Evolutionary conservation across 2,113 vertebrate species (phyloP), one percentile per base, ranked within the genome.

Genomic region (Onychorhynchus coronatus): DNA sequence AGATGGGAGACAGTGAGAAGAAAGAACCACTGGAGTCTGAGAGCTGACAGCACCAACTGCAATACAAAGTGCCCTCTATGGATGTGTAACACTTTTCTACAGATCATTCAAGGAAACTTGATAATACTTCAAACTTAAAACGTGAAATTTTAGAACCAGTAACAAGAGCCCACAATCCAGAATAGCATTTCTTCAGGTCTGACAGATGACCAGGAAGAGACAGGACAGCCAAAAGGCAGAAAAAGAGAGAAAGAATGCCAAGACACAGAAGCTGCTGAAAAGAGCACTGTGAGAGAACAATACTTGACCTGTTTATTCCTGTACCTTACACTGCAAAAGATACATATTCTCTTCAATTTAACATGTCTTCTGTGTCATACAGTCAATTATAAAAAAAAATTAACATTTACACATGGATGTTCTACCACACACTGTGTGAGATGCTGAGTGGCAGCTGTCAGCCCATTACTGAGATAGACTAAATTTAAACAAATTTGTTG

Each of bases 41-140:
- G 5, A 61, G 22, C n/a, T 17, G 19, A 70, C 17, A 82, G 28
- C 50, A 88, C 33, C 1, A 1, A 59, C 35, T 66, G 13, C 4
- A 15, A 62, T 27, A 14, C 9, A 0, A 3, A 55, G 16, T 12
- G 8, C 8, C 58, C 27, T n/a, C 16, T 0, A 0, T 9, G 8
- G 13, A 75, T 8, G 20, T 22, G 18, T n/a, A 41, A 81, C 41
- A 56, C 6, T 31, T 50, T 63, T 53, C 70, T 35, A 59, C 6
- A 47, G 18, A 28, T 6, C 6, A 50, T 16, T 62, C 23, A 82
- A 53, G 73, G 35, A 28, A 78, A 58, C 14, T 3, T n/a, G 15
- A 2, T n/a, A 59, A 61, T 37, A 65, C 27, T 66, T 59, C 16
- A 78, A 37, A 50, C 53, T 74, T 77, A 90, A 81, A 82, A 82